A percentile compares a stretch with the other conserved stretches of the same genome.
phyloP scores from a whole-genome alignment of 2,797 vertebrate genomes.

The Poeciliopsis infans region DNA sequence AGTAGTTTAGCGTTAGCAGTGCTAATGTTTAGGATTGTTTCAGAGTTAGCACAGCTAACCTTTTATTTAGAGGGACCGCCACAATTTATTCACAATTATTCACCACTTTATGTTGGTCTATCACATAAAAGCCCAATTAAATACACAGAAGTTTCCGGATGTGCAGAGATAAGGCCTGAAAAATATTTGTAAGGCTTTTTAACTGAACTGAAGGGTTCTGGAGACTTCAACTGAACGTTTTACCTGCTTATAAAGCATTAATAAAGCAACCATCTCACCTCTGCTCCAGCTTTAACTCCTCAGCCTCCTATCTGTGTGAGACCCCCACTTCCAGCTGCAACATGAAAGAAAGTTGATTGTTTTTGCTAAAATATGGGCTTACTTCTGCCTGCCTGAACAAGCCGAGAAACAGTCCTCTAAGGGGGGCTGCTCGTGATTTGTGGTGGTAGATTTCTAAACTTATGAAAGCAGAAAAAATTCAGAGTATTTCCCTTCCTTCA shows the following conservation, averaged over 20 bases:
- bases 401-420: slow-evolving; percentile 39
- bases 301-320: slow-evolving; percentile 16
- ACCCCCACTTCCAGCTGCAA: slow-evolving; percentile 37
- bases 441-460: slow-evolving; percentile 39
- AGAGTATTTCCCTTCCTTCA: slow-evolving; percentile 33
- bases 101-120: not conserved
- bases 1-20: not conserved
- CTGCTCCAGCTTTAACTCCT: slow-evolving; percentile 35
- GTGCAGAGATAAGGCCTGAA: not conserved
- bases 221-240: slow-evolving; percentile 63
- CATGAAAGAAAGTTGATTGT: slow-evolving; percentile 24
- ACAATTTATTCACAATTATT: not conserved
- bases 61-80: not conserved
- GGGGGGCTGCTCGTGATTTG: slow-evolving; percentile 70
- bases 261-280: slow-evolving; percentile 53
- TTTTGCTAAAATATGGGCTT: slow-evolving; percentile 24
- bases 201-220: slow-evolving; percentile 51
- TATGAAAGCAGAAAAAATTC: slow-evolving; percentile 41
- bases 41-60: not conserved
- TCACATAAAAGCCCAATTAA: not conserved
- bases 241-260: slow-evolving; percentile 62
- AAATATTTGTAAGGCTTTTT: not conserved
- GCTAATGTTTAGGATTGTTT: not conserved
- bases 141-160: not conserved
- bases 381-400: slow-evolving; percentile 12